Evolutionary conservation across 2,797 vertebrate genomes (phyloP), one percentile per base, ranked within the genome.

Genomic region (Artibeus jamaicensis): DNA sequence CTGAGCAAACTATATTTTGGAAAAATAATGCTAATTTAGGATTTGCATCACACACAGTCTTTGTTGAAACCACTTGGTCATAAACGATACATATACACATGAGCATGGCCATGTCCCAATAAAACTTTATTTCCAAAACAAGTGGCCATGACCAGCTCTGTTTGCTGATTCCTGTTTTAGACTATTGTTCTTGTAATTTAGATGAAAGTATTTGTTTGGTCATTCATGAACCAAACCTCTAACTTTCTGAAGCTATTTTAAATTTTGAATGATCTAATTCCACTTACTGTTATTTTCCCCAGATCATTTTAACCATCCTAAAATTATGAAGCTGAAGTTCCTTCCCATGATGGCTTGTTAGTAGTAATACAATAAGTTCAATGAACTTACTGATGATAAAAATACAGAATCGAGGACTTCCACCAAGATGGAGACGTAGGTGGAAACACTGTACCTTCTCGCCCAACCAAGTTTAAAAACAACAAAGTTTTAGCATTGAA

Each of bases 101-200:
- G 48, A 86, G 12, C 48, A 89, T 19, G 48, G 6, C 37, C 87
- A 9, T 59, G 21, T 68, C 74, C n/a, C 29, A 37, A 86, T 67
- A 89, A 96, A 92, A 89, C 55, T 89, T 85, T 92, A 74, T 94
- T 92, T 89, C 44, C 3, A 37, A 68, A 79, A 74, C 18, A 73
- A n/a, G 37, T 34, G 22, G 22, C 21, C 55, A 59, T 42, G n/a
- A 29, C 16, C 48, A 59, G 29, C 42, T 93, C 10, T 71, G 16
- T 77, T 94, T 92, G 19, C 7, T 42, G 9, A 89, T 4, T 21
- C 8, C n/a, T 48, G 14, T 83, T 86, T 90, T 89, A 68, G 86
- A 57, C 2, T 50, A 39, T 34, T 76, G 8, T 81, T 76, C 16
- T 83, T 86, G 53, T 91, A 82, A 86, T 70, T 73, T 42, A 83